phyloP scores from a whole-genome alignment of 2,888 invertebrate genomes.

The Drosophila helvetica region DNA sequence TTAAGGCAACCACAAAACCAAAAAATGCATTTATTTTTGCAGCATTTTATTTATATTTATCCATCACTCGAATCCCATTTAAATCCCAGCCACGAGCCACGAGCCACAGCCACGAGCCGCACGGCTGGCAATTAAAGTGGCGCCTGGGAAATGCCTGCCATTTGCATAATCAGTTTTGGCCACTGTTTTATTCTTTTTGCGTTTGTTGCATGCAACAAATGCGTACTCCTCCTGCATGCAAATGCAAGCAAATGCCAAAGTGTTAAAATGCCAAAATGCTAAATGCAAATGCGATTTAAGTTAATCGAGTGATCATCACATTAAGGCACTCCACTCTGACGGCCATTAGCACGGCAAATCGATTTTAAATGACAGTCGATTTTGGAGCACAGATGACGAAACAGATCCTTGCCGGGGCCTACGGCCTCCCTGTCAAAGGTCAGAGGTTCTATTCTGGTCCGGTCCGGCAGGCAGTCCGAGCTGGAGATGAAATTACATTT shows the following conservation, averaged over 20 bases:
- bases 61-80: constrained; percentile 38
- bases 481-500: constrained; percentile 36
- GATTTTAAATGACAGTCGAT: constrained; percentile 57
- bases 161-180: constrained; percentile 70
- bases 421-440: background rate
- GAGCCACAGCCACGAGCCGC: too few species aligned
- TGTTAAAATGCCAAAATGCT: constrained; percentile 9
- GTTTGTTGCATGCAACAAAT: background rate
- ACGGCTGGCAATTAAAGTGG: constrained; percentile 44
- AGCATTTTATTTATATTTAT: constrained; percentile 43
- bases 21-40: constrained; percentile 26
- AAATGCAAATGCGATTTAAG: constrained; percentile 37
- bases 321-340: constrained; percentile 45
- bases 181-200: constrained; percentile 6
- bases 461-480: background rate
- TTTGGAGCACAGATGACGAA: background rate
- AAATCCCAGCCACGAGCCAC: constrained; percentile 16
- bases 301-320: constrained; percentile 56
- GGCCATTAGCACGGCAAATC: constrained; percentile 67
- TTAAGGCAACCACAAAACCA: constrained; percentile 24
- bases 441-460: background rate
- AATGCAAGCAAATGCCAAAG: constrained; percentile 9
- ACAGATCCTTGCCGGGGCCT: background rate
- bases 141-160: constrained; percentile 20
- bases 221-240: constrained; percentile 3